Percentiles rank a stretch among this genome's conserved stretches.
Conservation (phyloP, 2,797 vertebrate species). For the Characodon lateralis region DNA sequence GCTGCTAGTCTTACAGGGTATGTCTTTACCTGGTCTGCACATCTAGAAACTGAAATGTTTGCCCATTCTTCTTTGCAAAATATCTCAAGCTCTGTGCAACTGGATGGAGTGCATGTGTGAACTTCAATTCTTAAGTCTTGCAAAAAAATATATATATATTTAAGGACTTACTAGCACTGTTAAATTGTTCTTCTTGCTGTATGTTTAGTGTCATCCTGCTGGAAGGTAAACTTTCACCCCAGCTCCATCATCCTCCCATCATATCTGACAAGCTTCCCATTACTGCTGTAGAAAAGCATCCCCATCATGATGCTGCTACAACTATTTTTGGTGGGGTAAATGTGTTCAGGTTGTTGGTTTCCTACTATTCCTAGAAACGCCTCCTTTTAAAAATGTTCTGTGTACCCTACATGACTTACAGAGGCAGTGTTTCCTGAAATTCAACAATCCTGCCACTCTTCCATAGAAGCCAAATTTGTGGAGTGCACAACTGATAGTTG, state of each 20-base stretch:
- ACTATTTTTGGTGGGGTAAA: not conserved
- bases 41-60: not conserved
- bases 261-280: not conserved
- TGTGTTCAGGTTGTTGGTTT: not conserved
- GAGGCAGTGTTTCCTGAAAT: not conserved
- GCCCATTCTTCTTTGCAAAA: not conserved
- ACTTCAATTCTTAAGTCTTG: not conserved
- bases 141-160: not conserved
- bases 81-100: not conserved
- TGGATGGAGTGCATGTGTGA: not conserved
- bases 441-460: not conserved
- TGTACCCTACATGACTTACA: not conserved
- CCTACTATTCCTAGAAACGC: not conserved
- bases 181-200: not conserved
- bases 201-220: not conserved
- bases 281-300: not conserved
- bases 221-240: not conserved
- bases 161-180: not conserved
- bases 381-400: not conserved
- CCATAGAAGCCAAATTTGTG: not conserved
- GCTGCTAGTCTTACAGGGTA: not conserved
- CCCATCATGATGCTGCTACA: not conserved
- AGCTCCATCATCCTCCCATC: not conserved
- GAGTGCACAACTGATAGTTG: not conserved
- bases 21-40: not conserved